Evolutionary conservation across 2,113 vertebrate genomes (phyloP), one percentile per base, ranked within the genome.

Genomic region (cat (Felis catus)): DNA sequence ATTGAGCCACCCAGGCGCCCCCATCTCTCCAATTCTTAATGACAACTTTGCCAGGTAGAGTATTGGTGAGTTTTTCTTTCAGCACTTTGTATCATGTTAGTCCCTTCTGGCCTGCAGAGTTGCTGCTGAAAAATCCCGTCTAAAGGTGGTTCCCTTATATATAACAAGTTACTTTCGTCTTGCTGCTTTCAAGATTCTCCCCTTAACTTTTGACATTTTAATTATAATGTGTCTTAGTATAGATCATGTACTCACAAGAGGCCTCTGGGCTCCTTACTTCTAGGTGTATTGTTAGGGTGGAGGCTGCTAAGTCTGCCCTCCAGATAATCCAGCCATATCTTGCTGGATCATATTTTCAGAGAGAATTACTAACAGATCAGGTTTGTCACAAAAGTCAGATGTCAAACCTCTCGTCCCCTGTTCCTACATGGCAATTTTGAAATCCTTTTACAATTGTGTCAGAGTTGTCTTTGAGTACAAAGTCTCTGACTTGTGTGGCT

Each of bases 311-410:
- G 23, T 51, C 23, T 97, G 48, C 21, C 81, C 76, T 93, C 31
- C 31, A 93, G 58, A 63, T 70, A 95, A 84, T 66, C 45, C 45
- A 91, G 39, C 15, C 82, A 73, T 68, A 66, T 45, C 41, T 91
- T 66, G 8, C 45, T 70, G 10, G 45, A 45, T 45, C 45, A 45
- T 1, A 25, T 61, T 79, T 58, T 76, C 36, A 82, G 58, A 65
- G 55, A 92, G 63, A 83, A 55, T 96, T 90, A 51, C 61, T 93
- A 53, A 84, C 51, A 94, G 29, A 48, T 74, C n/a, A 88, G 41
- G 36, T 63, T 91, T 91, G 27, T 78, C 89, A 63, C 25, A 76
- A 41, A 80, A 85, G 65, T 29, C 53, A 65, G 78, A 73, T 76
- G 66, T 82, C 83, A 91, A n/a, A 33, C 21, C 70, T 79, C 16